Base-by-base conservation (phyloP, 2,797 vertebrate species). In the Pipistrellus kuhlii region DNA sequence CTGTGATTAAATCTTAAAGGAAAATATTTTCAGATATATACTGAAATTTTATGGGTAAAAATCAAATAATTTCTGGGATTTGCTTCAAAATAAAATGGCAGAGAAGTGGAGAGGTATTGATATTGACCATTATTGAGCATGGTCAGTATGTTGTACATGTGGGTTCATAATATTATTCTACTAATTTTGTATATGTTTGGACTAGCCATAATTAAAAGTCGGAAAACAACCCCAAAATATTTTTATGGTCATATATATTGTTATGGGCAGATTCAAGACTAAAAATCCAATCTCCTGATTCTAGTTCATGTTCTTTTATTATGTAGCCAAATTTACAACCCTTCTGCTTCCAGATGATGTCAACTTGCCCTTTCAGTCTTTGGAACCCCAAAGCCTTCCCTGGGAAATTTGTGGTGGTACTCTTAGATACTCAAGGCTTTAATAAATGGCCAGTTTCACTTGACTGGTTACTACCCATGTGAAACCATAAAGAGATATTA, bases 41-140 rank as follows among this genome's bases (percentile, higher is more conserved):
- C 20, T 68, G 30, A 94, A 71, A 68, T 93, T 41, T 85, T 87
- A 66, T 92, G 57, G 23, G 35, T 90, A 90, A 75, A 87, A 95
- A 66, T 93, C 30, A 81, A 94, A 83, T 88, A 14, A 8, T 84
- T 95, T 85, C 69, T 83, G 53, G 23, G 21, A 76, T 89, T 94
- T 95, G 35, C 55, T 95, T 95, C 55, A 93, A 82, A 90, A 75
- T 93, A 85, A 84, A 88, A 62, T 88, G 62, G 18, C 55, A 57
- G 20, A 30, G 32, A 32, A 85, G 46, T 93, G 27, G 18, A 71
- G 3, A 30, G 6, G 6, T 91, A 12, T 90, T 94, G 59, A 83
- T 53, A 78, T 32, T 68, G 44, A 51, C 85, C 80, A 96, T 77
- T 72, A 35, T 81, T 93, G 75, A 93, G 66, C 25, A 85, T 73